Evolutionary conservation across 1,140 invertebrate genomes (phyloP), one percentile per base, ranked within the genome.

Genomic region (Sesamia nonagrioides): DNA sequence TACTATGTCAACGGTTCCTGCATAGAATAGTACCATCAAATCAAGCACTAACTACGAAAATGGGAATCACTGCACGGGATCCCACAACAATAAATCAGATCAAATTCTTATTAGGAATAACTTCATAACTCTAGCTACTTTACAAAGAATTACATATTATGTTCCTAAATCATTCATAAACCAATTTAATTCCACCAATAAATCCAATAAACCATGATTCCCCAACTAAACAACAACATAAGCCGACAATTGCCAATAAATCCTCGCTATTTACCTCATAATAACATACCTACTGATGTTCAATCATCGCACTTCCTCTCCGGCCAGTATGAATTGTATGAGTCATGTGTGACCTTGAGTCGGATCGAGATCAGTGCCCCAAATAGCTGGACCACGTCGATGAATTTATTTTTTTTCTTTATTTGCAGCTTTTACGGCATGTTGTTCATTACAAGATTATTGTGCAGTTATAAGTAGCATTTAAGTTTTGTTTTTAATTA

Each of bases 291-390:
- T n/a, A 5, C 45, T 15, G 13, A 2, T 50, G 18, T 58, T 33
- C 27, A 33, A 58, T 58, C 4, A 27, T 58, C 54, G 2, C 4
- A 58, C 54, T 58, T 33, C 54, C 21, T 58, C 27, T 33, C 21
- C 45, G 17, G 21, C 4, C 9, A 33, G 9, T 11, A 58, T 40
- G 35, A 37, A 35, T 66, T 9, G 37, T 15, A 11, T 21, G 21
- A 5, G 61, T 63, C 60, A 18, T 8, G 37, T 9, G 2, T 42
- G 61, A 66, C 61, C 61, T 66, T 66, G 37, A 21, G 17, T 18
- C 37, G 17, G 8, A 42, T 42, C 7, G 61, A 66, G 61, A 66
- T 66, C 61, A 66, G n/a, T 66, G 61, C 61, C 61, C 61, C 61
- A 66, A 37, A 66, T 66, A 66, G 37, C 35, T 42, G 17, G 37